Percentiles rank a stretch among this genome's conserved stretches.
These are phyloP conservation scores for Carterocephalus palaemon DNA, from an alignment of 2,888 invertebrate genomes.

Conservation along the genomic window DNA sequence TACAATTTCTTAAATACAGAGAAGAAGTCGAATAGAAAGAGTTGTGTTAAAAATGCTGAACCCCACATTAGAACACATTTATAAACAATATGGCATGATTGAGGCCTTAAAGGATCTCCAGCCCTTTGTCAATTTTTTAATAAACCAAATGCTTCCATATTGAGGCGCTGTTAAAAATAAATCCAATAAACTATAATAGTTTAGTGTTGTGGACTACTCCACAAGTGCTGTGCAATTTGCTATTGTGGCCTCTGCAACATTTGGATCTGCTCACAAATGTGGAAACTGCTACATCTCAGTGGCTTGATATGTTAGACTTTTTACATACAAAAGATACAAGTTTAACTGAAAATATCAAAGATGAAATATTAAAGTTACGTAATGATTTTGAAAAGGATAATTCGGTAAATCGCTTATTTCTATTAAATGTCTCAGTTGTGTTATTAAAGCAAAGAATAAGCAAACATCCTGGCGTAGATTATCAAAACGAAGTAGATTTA, in stretches of 20 bases:
- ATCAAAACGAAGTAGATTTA: slow-evolving; percentile 36
- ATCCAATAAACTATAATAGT: slow-evolving; percentile 37
- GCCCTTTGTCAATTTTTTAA: slow-evolving; percentile 38
- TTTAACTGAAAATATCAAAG: slow-evolving; percentile 29
- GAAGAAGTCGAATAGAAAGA: slow-evolving; percentile 37
- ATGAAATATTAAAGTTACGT: slow-evolving; percentile 33
- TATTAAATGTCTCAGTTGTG: slow-evolving; percentile 39
- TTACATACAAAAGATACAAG: slow-evolving; percentile 34
- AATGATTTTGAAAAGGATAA: slow-evolving; percentile 16
- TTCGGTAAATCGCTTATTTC: slow-evolving; percentile 35
- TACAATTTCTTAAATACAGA: slow-evolving; percentile 37
- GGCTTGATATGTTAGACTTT: slow-evolving; percentile 45
- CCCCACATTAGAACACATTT: slow-evolving; percentile 37
- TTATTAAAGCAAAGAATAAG: slow-evolving; percentile 42
- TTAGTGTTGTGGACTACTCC: slow-evolving; percentile 48
- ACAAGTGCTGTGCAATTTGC: slow-evolving; percentile 33
- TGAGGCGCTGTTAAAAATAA: slow-evolving; percentile 36
- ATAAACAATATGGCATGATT: slow-evolving; percentile 34
- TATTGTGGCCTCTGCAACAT: slow-evolving; percentile 55
- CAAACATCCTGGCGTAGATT: slow-evolving; percentile 29
- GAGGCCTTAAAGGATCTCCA: slow-evolving; percentile 39
- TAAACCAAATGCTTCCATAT: slow-evolving; percentile 34
- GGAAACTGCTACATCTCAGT: slow-evolving; percentile 40
- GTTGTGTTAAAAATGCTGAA: slow-evolving; percentile 38
- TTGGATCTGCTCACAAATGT: slow-evolving; percentile 40